phyloP scores from a whole-genome alignment of 2,113 vertebrate species.

The Percopsis transmontana region DNA sequence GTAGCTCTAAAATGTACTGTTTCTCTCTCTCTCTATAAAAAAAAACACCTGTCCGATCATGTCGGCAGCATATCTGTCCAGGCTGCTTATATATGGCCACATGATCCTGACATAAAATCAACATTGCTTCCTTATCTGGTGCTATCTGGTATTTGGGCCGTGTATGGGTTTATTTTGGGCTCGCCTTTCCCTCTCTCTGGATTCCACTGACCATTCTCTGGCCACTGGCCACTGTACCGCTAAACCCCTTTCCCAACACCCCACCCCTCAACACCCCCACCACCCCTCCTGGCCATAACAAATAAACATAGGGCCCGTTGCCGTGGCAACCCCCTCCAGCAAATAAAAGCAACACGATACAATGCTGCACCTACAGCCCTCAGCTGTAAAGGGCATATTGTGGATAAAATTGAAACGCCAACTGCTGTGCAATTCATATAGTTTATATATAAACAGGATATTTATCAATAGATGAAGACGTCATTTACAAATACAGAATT shows the following conservation, averaged over 20 bases:
- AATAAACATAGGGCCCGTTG: constrained; percentile 62
- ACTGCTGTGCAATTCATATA: constrained; percentile 9
- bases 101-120: constrained; percentile 50
- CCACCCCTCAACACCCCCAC: not conserved
- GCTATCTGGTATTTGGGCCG: constrained; percentile 30
- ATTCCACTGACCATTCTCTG: constrained; percentile 70
- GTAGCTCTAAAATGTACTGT: not conserved
- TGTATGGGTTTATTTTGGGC: constrained; percentile 72
- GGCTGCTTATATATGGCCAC: constrained; percentile 25
- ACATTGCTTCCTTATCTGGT: constrained; percentile 65
- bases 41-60: constrained; percentile 26
- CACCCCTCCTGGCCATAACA: constrained; percentile 48
- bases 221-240: constrained; percentile 50
- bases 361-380: constrained; percentile 32
- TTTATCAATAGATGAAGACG: constrained; percentile 3
- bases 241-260: constrained; percentile 26
- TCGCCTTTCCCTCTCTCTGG: constrained; percentile 64
- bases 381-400: constrained; percentile 5
- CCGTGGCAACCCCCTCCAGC: constrained; percentile 61
- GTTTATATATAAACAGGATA: not conserved
- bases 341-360: constrained; percentile 49
- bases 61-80: not conserved
- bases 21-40: not conserved
- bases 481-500: not conserved
- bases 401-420: constrained; percentile 26